Percentiles rank a stretch among this genome's conserved stretches.
Evolutionary conservation across 2,113 vertebrate genomes (phyloP).

Genomic region (Oxyruncus cristatus): DNA sequence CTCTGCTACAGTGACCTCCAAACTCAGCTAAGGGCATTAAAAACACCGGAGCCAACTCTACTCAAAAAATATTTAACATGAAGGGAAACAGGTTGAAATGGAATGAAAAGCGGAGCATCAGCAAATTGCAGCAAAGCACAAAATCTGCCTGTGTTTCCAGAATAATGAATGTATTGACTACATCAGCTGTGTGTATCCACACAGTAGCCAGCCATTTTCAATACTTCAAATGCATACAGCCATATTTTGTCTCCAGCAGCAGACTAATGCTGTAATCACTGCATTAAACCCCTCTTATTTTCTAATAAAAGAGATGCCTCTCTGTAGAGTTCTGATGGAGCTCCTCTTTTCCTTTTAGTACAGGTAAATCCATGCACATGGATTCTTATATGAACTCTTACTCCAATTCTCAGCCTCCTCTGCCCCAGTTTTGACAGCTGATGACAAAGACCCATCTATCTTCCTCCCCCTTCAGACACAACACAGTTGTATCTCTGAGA

Average conservation of each 20-base stretch:
- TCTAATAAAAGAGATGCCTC: not conserved
- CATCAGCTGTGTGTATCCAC: conserved; percentile 4
- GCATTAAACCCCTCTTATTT: not conserved
- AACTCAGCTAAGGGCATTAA: conserved; percentile 19
- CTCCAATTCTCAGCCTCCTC: not conserved
- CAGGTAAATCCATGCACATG: not conserved
- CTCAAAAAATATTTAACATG: conserved; percentile 38
- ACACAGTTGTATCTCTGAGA: not conserved
- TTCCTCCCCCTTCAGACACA: not conserved
- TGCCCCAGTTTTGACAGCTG: not conserved
- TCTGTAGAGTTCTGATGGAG: not conserved
- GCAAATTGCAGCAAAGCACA: conserved; percentile 39
- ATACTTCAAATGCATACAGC: conserved; percentile 14
- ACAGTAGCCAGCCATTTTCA: conserved; percentile 22
- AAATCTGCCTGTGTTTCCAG: conserved; percentile 40
- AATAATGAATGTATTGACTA: conserved; percentile 38
- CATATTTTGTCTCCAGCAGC: conserved; percentile 27
- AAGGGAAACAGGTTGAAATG: conserved; percentile 59
- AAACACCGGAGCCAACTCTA: conserved; percentile 22
- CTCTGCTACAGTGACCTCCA: conserved; percentile 52
- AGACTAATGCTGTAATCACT: not conserved
- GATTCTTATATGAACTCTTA: not conserved
- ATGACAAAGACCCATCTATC: not conserved
- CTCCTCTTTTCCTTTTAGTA: not conserved
- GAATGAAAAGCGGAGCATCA: conserved; percentile 48